Evolutionary conservation across 2,888 invertebrate genomes (phyloP).

Genomic region (Tuberolachnus salignus): DNA sequence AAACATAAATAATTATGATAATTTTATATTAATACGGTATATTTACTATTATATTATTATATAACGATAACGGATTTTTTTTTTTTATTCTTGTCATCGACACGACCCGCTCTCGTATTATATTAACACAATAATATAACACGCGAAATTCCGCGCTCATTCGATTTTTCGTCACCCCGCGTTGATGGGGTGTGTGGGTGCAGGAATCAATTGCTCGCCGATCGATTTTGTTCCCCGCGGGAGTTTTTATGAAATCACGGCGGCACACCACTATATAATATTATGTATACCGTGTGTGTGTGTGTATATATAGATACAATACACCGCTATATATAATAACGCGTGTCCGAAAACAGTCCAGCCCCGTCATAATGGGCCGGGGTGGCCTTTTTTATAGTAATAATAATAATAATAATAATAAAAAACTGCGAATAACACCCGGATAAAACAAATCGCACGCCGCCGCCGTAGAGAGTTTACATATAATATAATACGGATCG

Average conservation of each 20-base stretch:
- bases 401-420: too few species aligned
- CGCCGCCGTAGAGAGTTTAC: neutral
- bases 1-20: neutral
- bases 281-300: too few species aligned
- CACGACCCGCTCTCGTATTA: neutral
- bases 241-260: conserved; percentile 24
- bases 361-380: neutral
- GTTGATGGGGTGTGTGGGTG: neutral
- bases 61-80: neutral
- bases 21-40: conserved; percentile 2
- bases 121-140: neutral
- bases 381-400: neutral
- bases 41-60: too few species aligned
- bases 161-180: neutral
- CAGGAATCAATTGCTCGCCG: conserved; percentile 4
- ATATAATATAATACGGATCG: neutral
- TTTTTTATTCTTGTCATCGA: neutral
- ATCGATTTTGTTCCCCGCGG: conserved; percentile 35
- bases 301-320: too few species aligned
- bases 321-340: conserved; percentile 9
- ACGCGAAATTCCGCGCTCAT: conserved; percentile 8
- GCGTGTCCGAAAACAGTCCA: neutral
- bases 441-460: conserved; percentile 26
- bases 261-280: neutral
- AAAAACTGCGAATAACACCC: conserved; percentile 23